Evolutionary conservation across 2,113 vertebrate species (phyloP), one percentile per base, ranked within the genome.

Genomic region (Urocitellus parryii): DNA sequence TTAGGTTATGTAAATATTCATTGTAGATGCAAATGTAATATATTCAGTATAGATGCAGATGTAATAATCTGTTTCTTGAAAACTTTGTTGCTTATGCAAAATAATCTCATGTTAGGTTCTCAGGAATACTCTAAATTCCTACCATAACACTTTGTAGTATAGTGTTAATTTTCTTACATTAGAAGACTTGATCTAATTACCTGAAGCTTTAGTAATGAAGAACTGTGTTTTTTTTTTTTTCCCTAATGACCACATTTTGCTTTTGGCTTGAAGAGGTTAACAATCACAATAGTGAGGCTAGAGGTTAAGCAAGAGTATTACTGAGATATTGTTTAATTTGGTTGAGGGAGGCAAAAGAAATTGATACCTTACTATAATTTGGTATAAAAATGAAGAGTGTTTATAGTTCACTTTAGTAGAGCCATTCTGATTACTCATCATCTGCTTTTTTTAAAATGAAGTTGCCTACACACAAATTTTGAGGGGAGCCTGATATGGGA

Each of bases 221-320:
- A 95, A 68, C 42, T 78, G 87, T 45, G 13, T 1, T 1, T 83
- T 89, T 80, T 87, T 61, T 72, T 72, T 68, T 72, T 72, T 0
- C 45, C 51, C 51, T 53, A 53, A 18, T 83, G 89, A 80, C 20
- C 1, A 13, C 24, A 22, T 89, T 92, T 63, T 94, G n/a, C 78
- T 83, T 94, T 95, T 32, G 73, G 24, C 34, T 94, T 74, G 88
- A 90, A 89, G 88, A 95, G 48, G 7, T 51, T 37, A 58, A 29
- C 83, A 6, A 65, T 89, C 29, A 73, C 17, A 58, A 17, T 72
- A 48, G 16, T 2, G 51, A 65, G 9, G 45, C 76, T 10, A 81
- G 65, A 91, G 24, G 11, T 91, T 83, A 96, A 68, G 61, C 27
- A 77, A 45, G 27, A 12, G 18, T 88, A 11, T 88, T 3, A 58